phyloP scores from a whole-genome alignment of 2,797 vertebrate species.

The Pelodytes ibericus region DNA sequence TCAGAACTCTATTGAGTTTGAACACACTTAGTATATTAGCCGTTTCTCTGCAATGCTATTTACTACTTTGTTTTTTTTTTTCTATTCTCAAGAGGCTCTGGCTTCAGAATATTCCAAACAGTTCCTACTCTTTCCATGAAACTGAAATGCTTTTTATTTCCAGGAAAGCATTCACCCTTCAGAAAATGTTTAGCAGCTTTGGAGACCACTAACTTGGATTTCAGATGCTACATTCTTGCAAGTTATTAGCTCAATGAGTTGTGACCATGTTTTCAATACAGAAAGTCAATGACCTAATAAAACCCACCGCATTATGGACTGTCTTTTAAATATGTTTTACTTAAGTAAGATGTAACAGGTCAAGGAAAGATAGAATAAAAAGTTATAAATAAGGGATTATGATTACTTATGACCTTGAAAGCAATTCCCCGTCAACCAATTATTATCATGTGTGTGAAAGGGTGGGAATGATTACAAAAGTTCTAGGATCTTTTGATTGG shows the following conservation, averaged over 20 bases:
- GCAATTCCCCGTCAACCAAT: too few species aligned
- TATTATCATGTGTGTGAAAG: too few species aligned
- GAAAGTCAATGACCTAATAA: slow-evolving; percentile 32
- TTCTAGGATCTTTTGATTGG: too few species aligned
- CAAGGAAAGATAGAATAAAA: not conserved
- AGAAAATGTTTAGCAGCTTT: slow-evolving; percentile 31
- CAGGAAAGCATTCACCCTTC: slow-evolving; percentile 43
- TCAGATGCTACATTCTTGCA: slow-evolving; percentile 49
- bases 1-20: slow-evolving; percentile 21
- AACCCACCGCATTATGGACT: not conserved
- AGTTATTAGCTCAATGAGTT: slow-evolving; percentile 22
- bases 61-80: slow-evolving; percentile 34
- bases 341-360: not conserved
- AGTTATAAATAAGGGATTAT: too few species aligned
- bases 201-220: slow-evolving; percentile 36
- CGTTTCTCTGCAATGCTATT: slow-evolving; percentile 33
- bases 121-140: slow-evolving; percentile 45
- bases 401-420: too few species aligned
- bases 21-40: slow-evolving; percentile 37
- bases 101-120: slow-evolving; percentile 31
- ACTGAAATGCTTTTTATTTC: slow-evolving; percentile 36
- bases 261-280: slow-evolving; percentile 36
- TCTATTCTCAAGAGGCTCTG: slow-evolving; percentile 8
- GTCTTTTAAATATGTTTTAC: slow-evolving; percentile 5
- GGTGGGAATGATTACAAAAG: too few species aligned